Percentiles rank a stretch among this genome's conserved stretches.
Conservation (phyloP, 2,797 vertebrate genomes). For the Alauda arvensis region DNA sequence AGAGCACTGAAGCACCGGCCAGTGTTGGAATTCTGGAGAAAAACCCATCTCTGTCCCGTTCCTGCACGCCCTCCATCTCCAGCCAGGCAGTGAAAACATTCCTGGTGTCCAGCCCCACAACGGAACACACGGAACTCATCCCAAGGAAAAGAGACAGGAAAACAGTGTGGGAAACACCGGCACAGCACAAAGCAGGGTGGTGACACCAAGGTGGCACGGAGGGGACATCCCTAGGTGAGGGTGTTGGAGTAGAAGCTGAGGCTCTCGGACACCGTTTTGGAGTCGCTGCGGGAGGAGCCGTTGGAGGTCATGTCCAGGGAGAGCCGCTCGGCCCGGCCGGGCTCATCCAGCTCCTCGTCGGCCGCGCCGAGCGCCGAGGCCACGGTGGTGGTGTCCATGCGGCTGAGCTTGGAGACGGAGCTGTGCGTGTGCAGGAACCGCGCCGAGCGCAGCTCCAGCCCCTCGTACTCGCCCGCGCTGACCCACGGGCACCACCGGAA, state of each 20-base stretch:
- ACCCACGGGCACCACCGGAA: conserved; percentile 90
- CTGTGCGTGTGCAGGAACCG: conserved; percentile 88
- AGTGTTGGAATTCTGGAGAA: background rate
- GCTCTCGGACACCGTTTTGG: conserved; percentile 87
- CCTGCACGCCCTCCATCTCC: background rate
- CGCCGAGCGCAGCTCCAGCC: conserved; percentile 91
- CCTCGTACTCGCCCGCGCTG: conserved; percentile 79
- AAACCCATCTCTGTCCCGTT: background rate
- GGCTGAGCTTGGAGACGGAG: conserved; percentile 89
- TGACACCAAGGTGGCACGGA: background rate
- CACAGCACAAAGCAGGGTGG: rapidly evolving
- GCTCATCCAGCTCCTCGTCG: conserved; percentile 77
- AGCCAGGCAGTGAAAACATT: background rate
- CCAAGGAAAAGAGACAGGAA: background rate
- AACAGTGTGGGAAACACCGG: rapidly evolving
- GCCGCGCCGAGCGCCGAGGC: conserved; percentile 75
- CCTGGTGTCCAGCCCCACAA: rapidly evolving
- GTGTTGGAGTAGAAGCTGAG: conserved; percentile 91
- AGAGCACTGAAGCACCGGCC: rapidly evolving
- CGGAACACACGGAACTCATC: rapidly evolving
- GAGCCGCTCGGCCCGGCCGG: conserved; percentile 65
- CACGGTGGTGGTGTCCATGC: conserved; percentile 85
- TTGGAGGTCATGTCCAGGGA: conserved; percentile 87
- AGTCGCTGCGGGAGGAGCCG: conserved; percentile 86
- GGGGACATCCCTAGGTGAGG: conserved; percentile 64